Conservation (phyloP, 2,888 invertebrate genomes). For the Phrixothrix hirtus region DNA sequence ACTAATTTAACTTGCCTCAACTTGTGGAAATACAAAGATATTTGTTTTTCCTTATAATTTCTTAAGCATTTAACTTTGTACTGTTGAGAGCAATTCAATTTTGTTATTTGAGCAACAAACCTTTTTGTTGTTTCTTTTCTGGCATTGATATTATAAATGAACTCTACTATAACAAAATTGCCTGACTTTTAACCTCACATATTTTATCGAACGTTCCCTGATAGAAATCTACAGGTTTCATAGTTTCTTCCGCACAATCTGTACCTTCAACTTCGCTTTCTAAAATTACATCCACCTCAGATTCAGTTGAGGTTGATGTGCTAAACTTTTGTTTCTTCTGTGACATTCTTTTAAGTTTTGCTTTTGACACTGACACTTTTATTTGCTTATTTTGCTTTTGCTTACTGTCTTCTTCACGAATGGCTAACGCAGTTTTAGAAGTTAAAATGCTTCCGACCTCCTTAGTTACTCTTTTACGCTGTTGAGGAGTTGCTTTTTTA, state of each 20-base stretch:
- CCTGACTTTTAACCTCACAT: not conserved
- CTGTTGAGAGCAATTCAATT: too few relatives aligned
- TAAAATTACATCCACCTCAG: not conserved
- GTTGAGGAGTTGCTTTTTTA: too few relatives aligned
- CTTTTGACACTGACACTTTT: not conserved
- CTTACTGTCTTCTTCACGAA: too few relatives aligned
- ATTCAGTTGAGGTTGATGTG: too few relatives aligned
- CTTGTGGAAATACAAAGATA: slow-evolving; percentile 1
- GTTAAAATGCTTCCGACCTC: too few relatives aligned
- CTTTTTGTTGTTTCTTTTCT: not conserved
- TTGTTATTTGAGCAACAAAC: not conserved
- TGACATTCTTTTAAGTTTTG: not conserved
- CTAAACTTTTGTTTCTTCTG: not conserved
- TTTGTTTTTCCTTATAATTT: not conserved
- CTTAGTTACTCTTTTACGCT: too few relatives aligned
- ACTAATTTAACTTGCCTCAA: not conserved
- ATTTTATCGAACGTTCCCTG: not conserved
- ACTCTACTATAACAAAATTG: not conserved
- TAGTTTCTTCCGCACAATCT: not conserved
- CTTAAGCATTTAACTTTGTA: slow-evolving; percentile 1
- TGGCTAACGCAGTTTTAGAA: too few relatives aligned
- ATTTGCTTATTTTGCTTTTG: too few relatives aligned
- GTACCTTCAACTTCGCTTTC: not conserved
- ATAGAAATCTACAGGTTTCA: not conserved
- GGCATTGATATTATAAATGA: not conserved